Evolutionary conservation across 2,113 vertebrate species (phyloP).

Genomic region (Phrynosoma platyrhinos): DNA sequence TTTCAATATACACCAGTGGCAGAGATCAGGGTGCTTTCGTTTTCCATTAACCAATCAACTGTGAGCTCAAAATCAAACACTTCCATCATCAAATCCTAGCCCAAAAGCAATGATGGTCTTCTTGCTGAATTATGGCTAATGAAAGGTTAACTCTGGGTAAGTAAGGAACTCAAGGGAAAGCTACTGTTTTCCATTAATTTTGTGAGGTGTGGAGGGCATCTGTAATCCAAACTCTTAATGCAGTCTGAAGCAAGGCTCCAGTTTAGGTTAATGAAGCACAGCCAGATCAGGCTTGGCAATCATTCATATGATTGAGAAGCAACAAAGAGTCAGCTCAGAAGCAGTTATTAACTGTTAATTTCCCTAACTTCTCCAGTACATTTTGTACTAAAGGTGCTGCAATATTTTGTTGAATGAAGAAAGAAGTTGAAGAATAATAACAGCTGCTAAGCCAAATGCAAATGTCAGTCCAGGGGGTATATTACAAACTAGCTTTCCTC

Average conservation of each 20-base stretch:
- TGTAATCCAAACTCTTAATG: neutral
- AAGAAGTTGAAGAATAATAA: constrained; percentile 41
- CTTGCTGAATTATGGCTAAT: neutral
- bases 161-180: neutral
- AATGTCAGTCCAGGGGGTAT: neutral
- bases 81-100: constrained; percentile 31
- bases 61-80: constrained; percentile 48
- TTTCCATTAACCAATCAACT: constrained; percentile 28
- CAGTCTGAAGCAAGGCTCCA: neutral
- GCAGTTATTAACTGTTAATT: neutral
- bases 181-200: neutral
- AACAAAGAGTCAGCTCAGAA: neutral
- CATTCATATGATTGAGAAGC: neutral
- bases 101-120: neutral
- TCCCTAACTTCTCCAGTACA: neutral
- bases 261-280: neutral
- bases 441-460: constrained; percentile 1
- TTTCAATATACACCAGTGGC: constrained; percentile 41
- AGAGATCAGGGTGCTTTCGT: neutral
- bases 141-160: neutral
- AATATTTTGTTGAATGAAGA: constrained; percentile 23
- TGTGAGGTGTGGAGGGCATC: neutral
- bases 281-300: neutral
- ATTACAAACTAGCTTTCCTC: neutral
- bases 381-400: neutral